Base-by-base conservation (phyloP, 2,888 invertebrate genomes). In the Parelbella ahira region DNA sequence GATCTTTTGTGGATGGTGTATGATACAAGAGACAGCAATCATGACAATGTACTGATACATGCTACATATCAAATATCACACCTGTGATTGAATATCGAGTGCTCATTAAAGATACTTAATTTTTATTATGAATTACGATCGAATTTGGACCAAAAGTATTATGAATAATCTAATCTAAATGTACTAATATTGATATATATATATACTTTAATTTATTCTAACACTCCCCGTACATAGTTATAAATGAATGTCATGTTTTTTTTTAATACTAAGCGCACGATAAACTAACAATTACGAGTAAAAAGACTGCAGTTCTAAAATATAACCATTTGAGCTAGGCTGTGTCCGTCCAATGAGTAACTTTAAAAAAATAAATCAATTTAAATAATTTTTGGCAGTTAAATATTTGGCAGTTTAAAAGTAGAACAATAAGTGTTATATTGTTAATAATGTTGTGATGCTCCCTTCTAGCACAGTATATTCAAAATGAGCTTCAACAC, bases 41-140 rank as follows among this genome's bases (percentile, higher is more conserved):
- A 33, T 33, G 33, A 33, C 33, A 33, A 23, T 21, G 2, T 32
- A 15, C 4, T 28, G 27, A 15, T n/a, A n/a, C n/a, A n/a, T n/a
- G n/a, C n/a, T 28, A 28, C 29, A 29, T 19, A 21, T 29, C 18
- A 18, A 8, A 8, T 7, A 8, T 9, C 18, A 9, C 7, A n/a
- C 8, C 13, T 33, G 13, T 33, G 13, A 33, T 33, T 33, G 11
- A 33, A 33, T 15, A 30, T 18, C 5, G 11, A 15, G 18, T 45
- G 50, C 50, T 50, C 50, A 48, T 23, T 28, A 34, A 42, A 12
- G 49, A 43, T 51, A 51, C 51, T 53, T 51, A 53, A 53, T 50
- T 50, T 36, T 37, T 20, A 38, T 23, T 27, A 21, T 24, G 7
- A 32, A 38, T 29, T 33, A 44, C 3, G 28, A 39, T 29, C 13